Evolutionary conservation across 1,140 invertebrate species (phyloP).

Genomic region (Proales similis): DNA sequence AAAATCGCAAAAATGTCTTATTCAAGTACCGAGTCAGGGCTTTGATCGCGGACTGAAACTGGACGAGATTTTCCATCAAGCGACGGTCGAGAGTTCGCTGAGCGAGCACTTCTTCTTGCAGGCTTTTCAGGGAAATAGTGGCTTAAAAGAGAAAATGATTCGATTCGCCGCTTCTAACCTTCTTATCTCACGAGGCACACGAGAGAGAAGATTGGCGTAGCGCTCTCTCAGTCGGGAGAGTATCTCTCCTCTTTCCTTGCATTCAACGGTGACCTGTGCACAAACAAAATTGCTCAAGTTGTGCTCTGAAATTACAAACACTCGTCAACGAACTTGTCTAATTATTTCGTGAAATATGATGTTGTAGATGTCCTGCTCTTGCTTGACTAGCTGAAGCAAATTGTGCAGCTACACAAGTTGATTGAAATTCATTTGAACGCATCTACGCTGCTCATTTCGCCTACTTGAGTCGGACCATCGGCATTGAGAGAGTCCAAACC

Average conservation of each 20-base stretch:
- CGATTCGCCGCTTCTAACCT: slow-evolving; percentile 41
- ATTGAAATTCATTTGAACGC: neutral
- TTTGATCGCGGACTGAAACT: slow-evolving; percentile 50
- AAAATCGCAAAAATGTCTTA: slow-evolving; percentile 10
- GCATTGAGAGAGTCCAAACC: slow-evolving; percentile 47
- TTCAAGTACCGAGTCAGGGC: slow-evolving; percentile 46
- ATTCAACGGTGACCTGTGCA: slow-evolving; percentile 48
- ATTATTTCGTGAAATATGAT: slow-evolving; percentile 53
- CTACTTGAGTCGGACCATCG: slow-evolving; percentile 52
- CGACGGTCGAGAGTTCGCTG: slow-evolving; percentile 51
- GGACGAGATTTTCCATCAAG: slow-evolving; percentile 52
- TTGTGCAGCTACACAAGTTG: slow-evolving; percentile 48
- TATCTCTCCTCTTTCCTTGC: slow-evolving; percentile 50
- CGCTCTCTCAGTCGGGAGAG: slow-evolving; percentile 46
- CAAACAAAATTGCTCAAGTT: neutral
- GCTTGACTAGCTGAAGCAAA: slow-evolving; percentile 51
- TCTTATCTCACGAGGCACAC: slow-evolving; percentile 51
- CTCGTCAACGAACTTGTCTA: slow-evolving; percentile 44
- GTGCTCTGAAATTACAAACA: neutral
- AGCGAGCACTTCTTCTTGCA: slow-evolving; percentile 54
- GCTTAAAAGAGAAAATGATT: neutral
- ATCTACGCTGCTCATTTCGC: neutral
- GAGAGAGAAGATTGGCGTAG: slow-evolving; percentile 48
- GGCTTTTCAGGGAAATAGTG: slow-evolving; percentile 41
- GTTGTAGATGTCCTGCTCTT: slow-evolving; percentile 53